These are phyloP conservation scores for Pandemis cinnamomeana DNA, from an alignment of 2,888 invertebrate species.

Conservation along the genomic window DNA sequence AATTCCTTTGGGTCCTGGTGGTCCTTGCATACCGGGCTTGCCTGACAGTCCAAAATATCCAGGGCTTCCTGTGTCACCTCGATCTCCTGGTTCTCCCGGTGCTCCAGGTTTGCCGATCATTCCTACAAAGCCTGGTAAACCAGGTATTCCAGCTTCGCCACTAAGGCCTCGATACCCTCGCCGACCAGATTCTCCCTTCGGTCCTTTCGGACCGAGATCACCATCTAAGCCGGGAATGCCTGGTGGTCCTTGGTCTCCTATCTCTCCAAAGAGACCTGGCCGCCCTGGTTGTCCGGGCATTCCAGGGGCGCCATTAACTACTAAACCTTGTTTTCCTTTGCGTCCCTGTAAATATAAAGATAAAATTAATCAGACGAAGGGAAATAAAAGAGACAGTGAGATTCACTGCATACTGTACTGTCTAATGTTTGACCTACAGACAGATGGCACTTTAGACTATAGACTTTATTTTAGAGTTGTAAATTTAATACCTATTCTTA, in stretches of 20 bases:
- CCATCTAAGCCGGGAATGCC: slow-evolving; percentile 74
- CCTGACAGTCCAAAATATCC: slow-evolving; percentile 77
- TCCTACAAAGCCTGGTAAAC: slow-evolving; percentile 77
- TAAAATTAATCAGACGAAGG: not conserved
- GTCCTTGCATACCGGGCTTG: slow-evolving; percentile 60
- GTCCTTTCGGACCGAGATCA: slow-evolving; percentile 78
- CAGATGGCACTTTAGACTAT: too few relatives aligned
- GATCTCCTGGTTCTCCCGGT: slow-evolving; percentile 85
- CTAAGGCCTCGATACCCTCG: slow-evolving; percentile 65
- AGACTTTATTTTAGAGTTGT: too few relatives aligned
- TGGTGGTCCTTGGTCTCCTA: slow-evolving; percentile 83
- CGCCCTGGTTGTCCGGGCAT: slow-evolving; percentile 89
- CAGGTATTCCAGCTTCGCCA: slow-evolving; percentile 71
- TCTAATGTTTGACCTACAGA: too few relatives aligned
- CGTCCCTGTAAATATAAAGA: slow-evolving; percentile 61
- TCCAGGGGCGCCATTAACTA: slow-evolving; percentile 87
- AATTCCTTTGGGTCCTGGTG: slow-evolving; percentile 59
- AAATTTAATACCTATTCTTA: too few relatives aligned
- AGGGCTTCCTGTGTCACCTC: slow-evolving; percentile 91
- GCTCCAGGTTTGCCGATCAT: slow-evolving; percentile 61
- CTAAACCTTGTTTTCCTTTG: slow-evolving; percentile 70
- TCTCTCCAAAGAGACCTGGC: slow-evolving; percentile 85
- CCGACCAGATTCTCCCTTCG: slow-evolving; percentile 83
- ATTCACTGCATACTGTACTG: not conserved
- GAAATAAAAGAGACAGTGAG: too few relatives aligned